These are phyloP conservation scores for Poliocrania exsul DNA, from an alignment of 2,797 vertebrate genomes.

Conservation along the genomic window DNA sequence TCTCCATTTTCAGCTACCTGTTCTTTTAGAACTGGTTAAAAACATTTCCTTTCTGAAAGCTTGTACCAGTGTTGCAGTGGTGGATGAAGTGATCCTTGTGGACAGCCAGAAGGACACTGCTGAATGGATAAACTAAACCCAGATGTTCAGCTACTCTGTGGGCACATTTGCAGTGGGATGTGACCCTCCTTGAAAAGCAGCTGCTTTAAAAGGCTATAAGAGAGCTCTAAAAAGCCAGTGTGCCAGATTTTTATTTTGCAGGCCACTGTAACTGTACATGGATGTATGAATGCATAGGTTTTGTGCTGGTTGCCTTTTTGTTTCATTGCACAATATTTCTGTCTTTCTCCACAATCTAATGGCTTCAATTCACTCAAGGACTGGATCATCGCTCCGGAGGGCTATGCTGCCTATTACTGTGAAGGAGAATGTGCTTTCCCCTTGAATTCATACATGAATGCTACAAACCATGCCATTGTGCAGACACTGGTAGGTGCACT, in stretches of 20 bases:
- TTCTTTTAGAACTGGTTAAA: neutral
- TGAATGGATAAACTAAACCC: neutral
- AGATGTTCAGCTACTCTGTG: neutral
- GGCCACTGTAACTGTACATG: neutral
- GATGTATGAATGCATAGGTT: neutral
- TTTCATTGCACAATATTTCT: neutral
- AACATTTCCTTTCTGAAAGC: neutral
- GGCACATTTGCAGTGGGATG: neutral
- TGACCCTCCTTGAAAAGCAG: neutral
- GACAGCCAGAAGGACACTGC: neutral
- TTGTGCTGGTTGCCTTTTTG: neutral
- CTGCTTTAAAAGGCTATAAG: neutral
- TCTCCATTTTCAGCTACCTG: accelerated
- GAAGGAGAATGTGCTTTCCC: slow-evolving; percentile 98
- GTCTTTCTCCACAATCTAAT: neutral
- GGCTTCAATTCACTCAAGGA: slow-evolving; percentile 77
- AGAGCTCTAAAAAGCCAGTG: neutral
- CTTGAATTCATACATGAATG: slow-evolving; percentile 97
- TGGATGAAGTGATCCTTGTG: neutral
- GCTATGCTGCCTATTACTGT: slow-evolving; percentile 96
- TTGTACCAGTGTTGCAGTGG: neutral
- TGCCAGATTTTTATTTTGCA: neutral
- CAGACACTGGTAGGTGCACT: slow-evolving; percentile 91
- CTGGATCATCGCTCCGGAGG: slow-evolving; percentile 98
- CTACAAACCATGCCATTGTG: slow-evolving; percentile 97